These are phyloP conservation scores for Anticlea derivata DNA, from an alignment of 2,888 invertebrate species.

Conservation along the genomic window DNA sequence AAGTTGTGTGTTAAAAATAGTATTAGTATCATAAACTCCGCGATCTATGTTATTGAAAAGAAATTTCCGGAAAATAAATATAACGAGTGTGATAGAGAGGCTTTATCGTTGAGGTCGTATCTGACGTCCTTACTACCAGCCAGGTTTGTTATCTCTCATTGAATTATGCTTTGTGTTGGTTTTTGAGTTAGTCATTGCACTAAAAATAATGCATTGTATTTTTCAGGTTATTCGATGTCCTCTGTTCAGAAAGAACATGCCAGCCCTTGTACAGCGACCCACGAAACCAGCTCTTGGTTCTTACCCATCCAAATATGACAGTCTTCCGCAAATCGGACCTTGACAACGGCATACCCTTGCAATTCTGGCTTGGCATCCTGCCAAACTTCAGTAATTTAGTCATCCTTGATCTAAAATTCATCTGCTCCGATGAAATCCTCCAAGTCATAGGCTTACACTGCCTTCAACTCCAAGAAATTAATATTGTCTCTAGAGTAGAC, in stretches of 20 bases:
- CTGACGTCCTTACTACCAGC: constrained; percentile 70
- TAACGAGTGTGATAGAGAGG: constrained; percentile 63
- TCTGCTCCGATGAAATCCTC: constrained; percentile 79
- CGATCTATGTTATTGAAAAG: constrained; percentile 67
- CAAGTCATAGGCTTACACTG: constrained; percentile 68
- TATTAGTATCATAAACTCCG: constrained; percentile 70
- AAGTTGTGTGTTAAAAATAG: constrained; percentile 69
- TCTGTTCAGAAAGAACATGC: constrained; percentile 76
- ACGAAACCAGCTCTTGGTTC: constrained; percentile 68
- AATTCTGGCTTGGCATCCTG: constrained; percentile 70
- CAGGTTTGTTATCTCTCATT: constrained; percentile 56
- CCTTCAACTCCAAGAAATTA: constrained; percentile 70
- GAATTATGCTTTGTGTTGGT: background rate
- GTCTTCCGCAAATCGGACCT: constrained; percentile 76
- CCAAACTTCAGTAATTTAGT: constrained; percentile 65
- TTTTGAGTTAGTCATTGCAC: background rate
- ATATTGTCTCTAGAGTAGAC: constrained; percentile 77
- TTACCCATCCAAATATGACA: constrained; percentile 73
- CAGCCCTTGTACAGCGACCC: constrained; percentile 72
- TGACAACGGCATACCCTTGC: constrained; percentile 70
- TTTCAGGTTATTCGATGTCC: constrained; percentile 81
- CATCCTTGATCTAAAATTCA: constrained; percentile 75
- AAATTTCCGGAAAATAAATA: constrained; percentile 64
- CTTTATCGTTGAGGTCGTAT: constrained; percentile 61
- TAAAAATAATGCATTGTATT: constrained; percentile 31